Percentiles rank a stretch among this genome's conserved stretches.
phyloP scores from a whole-genome alignment of 30 jellyfish, hydroid and myxozoan species.

The Chrysaora quinquecirrha region DNA sequence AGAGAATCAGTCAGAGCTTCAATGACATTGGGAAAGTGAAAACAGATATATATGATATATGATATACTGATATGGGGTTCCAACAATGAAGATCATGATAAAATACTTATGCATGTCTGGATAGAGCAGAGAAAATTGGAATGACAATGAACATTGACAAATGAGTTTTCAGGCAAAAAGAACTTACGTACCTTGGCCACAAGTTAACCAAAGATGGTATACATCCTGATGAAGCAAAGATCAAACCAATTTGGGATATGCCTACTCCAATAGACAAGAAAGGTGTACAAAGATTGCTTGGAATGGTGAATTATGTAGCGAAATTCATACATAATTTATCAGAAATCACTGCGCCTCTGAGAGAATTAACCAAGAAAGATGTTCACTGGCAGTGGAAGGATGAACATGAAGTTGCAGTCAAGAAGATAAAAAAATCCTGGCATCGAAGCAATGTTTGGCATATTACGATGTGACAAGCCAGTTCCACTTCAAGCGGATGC shows the following conservation, averaged over 20 bases:
- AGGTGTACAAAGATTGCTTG: conserved; percentile 37
- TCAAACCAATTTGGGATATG: conserved; percentile 17
- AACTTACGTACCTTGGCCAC: conserved; percentile 13
- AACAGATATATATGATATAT: neutral
- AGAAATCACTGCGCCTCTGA: conserved; percentile 30
- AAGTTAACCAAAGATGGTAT: conserved; percentile 17
- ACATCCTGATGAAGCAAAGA: conserved; percentile 6
- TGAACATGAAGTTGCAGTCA: no score
- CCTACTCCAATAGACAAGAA: conserved; percentile 9
- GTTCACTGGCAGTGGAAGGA: neutral
- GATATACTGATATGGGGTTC: neutral
- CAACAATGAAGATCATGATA: conserved; percentile 36
- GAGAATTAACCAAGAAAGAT: conserved; percentile 19
- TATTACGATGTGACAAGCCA: no score
- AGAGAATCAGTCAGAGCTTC: neutral
- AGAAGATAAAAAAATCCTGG: no score
- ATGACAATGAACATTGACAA: conserved; percentile 24
- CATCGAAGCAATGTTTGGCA: no score
- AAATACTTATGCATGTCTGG: conserved; percentile 7
- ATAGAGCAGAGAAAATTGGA: neutral
- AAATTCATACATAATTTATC: conserved; percentile 10
- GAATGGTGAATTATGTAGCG: conserved; percentile 38
- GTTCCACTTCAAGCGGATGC: no score
- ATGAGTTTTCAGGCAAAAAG: conserved; percentile 10
- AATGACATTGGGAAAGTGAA: neutral